Conservation (phyloP, 2,888 invertebrate genomes). For the Meta bourneti region DNA sequence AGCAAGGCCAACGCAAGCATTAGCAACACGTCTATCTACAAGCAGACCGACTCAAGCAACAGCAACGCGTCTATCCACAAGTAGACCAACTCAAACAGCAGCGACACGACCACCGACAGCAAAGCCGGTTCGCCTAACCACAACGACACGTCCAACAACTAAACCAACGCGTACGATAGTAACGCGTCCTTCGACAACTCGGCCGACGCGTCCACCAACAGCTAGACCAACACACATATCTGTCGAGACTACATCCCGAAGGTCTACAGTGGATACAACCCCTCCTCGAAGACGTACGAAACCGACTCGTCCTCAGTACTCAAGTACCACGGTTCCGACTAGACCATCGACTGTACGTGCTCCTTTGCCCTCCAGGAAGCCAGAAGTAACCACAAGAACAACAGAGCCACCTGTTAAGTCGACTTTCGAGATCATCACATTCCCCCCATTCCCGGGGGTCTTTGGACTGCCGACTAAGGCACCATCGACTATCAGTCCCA, state of each 20-base stretch:
- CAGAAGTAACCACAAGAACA: background rate
- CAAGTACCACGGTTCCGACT: background rate
- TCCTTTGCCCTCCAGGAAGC: background rate
- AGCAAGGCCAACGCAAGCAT: background rate
- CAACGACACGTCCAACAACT: conserved; percentile 45
- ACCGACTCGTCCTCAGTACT: background rate
- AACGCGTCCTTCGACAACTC: conserved; percentile 82
- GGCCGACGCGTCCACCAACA: conserved; percentile 81
- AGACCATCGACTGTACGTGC: background rate
- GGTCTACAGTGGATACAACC: conserved; percentile 80
- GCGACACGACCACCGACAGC: conserved; percentile 8
- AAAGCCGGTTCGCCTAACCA: conserved; percentile 20
- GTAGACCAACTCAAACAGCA: conserved; percentile 31
- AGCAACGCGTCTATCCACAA: background rate
- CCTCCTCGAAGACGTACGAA: background rate
- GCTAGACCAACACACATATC: conserved; percentile 68
- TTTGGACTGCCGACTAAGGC: background rate
- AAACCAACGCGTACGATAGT: background rate
- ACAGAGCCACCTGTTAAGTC: background rate
- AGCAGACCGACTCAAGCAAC: background rate
- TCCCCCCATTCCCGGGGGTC: conserved; percentile 69
- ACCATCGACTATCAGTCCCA: background rate
- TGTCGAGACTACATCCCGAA: conserved; percentile 24
- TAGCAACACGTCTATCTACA: background rate
- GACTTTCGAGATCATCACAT: conserved; percentile 49